Percentiles rank a stretch among this genome's conserved stretches.
Evolutionary conservation across 2,797 vertebrate species (phyloP).

Genomic region (Danio tinwini): DNA sequence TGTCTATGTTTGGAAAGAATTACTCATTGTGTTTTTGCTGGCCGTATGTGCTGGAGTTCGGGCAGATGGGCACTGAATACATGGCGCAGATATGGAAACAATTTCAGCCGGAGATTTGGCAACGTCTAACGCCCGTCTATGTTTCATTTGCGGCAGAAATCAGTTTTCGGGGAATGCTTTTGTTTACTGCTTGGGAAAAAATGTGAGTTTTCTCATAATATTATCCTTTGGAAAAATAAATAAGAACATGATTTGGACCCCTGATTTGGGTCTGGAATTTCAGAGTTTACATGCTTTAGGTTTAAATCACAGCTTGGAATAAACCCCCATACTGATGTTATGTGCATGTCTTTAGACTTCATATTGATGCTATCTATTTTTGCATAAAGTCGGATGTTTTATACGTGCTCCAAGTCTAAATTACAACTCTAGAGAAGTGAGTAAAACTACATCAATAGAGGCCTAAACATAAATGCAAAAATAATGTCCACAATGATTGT

Average conservation of each 20-base stretch:
- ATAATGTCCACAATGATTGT: background rate
- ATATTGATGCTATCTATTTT: background rate
- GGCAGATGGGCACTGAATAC: conserved; percentile 61
- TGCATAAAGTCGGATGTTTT: background rate
- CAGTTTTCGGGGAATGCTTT: conserved; percentile 58
- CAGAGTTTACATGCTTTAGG: conserved; percentile 21
- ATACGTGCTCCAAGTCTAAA: background rate
- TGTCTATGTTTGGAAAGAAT: conserved; percentile 63
- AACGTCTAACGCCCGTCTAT: conserved; percentile 49
- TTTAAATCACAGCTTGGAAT: conserved; percentile 36
- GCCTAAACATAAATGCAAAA: background rate
- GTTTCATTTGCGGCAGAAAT: conserved; percentile 62
- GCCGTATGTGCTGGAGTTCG: conserved; percentile 40
- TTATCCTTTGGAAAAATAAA: conserved; percentile 54
- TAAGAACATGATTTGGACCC: conserved; percentile 35
- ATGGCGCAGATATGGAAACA: conserved; percentile 64
- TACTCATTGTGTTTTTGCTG: conserved; percentile 65
- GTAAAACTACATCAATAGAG: background rate
- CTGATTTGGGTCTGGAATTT: conserved; percentile 23
- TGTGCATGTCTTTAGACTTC: background rate
- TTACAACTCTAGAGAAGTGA: background rate
- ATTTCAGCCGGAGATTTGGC: conserved; percentile 64
- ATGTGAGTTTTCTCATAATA: conserved; percentile 56
- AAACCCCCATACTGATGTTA: conserved; percentile 1
- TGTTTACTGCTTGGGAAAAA: conserved; percentile 56